phyloP scores from a whole-genome alignment of 2,797 vertebrate species.

The Morus bassanus region DNA sequence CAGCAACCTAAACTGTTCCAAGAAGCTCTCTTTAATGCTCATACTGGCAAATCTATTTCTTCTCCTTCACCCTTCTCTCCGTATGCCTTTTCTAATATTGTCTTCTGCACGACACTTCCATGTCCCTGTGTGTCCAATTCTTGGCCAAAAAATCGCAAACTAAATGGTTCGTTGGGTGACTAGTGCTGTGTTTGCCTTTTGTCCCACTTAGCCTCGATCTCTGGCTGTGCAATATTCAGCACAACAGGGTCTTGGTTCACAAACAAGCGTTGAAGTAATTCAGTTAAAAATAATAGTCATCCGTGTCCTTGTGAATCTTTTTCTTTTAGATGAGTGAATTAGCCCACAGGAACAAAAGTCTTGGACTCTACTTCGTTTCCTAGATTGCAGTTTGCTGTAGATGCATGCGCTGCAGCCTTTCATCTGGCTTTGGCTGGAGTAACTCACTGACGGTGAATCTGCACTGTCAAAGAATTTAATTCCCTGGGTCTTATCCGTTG shows the following conservation, averaged over 20 bases:
- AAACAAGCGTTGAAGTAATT: neutral
- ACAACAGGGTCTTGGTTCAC: neutral
- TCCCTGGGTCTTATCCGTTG: neutral
- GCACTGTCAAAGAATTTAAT: neutral
- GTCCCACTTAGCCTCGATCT: neutral
- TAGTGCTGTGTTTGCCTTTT: neutral
- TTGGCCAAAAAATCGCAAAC: neutral
- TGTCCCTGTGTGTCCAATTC: neutral
- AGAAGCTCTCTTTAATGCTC: neutral
- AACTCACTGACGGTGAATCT: neutral
- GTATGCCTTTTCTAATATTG: neutral
- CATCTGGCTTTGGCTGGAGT: neutral
- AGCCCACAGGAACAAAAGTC: neutral
- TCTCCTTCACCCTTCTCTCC: neutral
- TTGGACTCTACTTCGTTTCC: neutral
- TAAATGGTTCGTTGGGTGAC: neutral
- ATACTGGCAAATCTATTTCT: neutral
- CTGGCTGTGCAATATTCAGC: neutral
- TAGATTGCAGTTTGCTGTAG: neutral
- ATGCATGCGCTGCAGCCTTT: neutral
- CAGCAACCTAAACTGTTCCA: neutral
- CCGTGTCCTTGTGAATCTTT: neutral
- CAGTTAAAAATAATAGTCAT: neutral
- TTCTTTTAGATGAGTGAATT: neutral
- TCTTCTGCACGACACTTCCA: neutral